Base-by-base conservation (phyloP, 1,140 invertebrate species). In the Colletes gigas region DNA sequence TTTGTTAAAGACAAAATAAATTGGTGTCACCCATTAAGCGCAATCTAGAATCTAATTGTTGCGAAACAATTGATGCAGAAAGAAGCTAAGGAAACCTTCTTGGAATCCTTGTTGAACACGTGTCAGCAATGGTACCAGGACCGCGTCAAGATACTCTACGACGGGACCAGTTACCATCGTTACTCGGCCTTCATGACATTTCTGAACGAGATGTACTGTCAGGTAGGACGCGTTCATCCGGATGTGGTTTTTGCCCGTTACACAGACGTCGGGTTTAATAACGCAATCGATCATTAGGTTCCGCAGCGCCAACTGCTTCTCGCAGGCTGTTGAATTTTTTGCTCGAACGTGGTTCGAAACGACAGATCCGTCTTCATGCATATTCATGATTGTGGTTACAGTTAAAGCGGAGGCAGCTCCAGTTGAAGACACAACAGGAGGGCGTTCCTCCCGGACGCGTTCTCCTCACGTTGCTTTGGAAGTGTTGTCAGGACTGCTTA, bases 121-220 rank as follows among this genome's bases (percentile, higher is more conserved):
- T 97, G 97, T 89, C 97, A 98, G 89, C 97, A 98, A 91, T 98
- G 97, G 96, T 98, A 97, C 92, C 97, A 97, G 89, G 97, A 98
- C 90, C 93, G 97, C 52, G 96, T 96, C 78, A 96, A 96, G 93
- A 94, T 95, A 47, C 82, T 92, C 74, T 89, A 92, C 78, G 90
- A 93, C 59, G 81, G 86, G 30, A 83, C 90, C 39, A 75, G 87
- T 30, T 89, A 89, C 88, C 82, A 92, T 87, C 84, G 91, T 75
- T 93, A 93, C 87, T 90, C 97, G 84, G 96, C 97, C 81, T 98
- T 98, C 92, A 97, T 98, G 94, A 96, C 96, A 91, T 98, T 98
- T 93, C 94, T 98, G 62, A 97, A 97, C 84, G 97, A 98, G 94
- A 97, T 98, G 95, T 98, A 97, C 91, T 96, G 96, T 89, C 96